These are phyloP conservation scores for Spisula subtruncata DNA, from an alignment of 2,888 invertebrate genomes.

Conservation along the genomic window DNA sequence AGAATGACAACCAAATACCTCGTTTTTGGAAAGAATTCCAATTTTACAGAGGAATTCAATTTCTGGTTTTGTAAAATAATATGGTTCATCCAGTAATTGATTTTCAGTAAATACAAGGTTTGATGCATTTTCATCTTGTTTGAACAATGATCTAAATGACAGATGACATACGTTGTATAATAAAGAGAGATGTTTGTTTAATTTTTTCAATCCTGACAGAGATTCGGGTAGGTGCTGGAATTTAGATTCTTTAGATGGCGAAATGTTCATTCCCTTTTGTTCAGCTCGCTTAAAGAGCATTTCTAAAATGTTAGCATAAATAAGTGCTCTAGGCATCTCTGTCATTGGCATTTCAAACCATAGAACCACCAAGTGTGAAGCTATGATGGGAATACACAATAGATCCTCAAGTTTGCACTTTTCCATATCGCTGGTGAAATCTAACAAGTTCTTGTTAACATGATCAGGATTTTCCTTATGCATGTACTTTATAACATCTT, in stretches of 20 bases:
- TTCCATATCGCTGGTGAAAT: not conserved
- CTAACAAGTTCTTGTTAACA: not conserved
- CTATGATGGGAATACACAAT: not conserved
- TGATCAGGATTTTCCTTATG: not conserved
- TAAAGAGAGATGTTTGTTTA: not conserved
- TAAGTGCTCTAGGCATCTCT: not conserved
- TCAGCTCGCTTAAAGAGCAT: not conserved
- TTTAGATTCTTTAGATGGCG: not conserved
- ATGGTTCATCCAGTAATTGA: not conserved
- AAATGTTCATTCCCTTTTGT: not conserved
- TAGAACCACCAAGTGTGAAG: not conserved
- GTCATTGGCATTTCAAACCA: not conserved
- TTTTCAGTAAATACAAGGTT: not conserved
- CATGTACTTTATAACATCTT: not conserved
- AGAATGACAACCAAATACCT: not conserved
- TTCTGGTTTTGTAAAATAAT: not conserved
- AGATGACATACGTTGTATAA: not conserved
- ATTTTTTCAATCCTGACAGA: not conserved
- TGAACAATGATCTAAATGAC: not conserved
- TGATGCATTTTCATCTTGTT: not conserved
- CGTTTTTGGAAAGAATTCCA: not conserved
- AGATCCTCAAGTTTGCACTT: not conserved
- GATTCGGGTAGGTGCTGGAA: not conserved
- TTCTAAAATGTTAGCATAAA: not conserved
- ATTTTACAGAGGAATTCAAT: not conserved